These are phyloP conservation scores for Lysandra coridon DNA, from an alignment of 2,888 invertebrate genomes.

Conservation along the genomic window DNA sequence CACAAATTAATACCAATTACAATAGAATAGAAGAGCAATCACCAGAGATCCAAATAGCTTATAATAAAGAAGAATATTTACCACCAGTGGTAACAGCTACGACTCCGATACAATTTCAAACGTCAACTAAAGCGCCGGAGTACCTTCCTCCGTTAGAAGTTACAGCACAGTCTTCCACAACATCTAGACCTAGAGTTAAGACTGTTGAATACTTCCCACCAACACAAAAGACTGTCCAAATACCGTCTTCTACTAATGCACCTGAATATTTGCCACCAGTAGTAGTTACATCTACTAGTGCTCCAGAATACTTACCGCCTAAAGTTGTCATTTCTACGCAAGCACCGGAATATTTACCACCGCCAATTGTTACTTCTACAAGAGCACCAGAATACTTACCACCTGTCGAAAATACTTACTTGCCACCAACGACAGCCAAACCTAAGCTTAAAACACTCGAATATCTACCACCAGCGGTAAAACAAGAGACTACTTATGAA, in stretches of 20 bases:
- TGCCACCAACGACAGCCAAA: constrained; percentile 39
- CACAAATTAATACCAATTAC: constrained; percentile 53
- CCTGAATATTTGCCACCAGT: constrained; percentile 24
- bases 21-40: constrained; percentile 59
- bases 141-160: constrained; percentile 13
- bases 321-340: constrained; percentile 32
- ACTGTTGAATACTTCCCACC: constrained; percentile 19
- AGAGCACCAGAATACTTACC: constrained; percentile 50
- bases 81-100: constrained; percentile 55
- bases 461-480: constrained; percentile 40
- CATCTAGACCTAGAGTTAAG: constrained; percentile 20
- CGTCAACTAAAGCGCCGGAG: constrained; percentile 21
- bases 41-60: constrained; percentile 67
- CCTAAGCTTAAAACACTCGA: constrained; percentile 38
- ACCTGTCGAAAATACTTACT: constrained; percentile 47
- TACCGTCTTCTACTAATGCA: neutral
- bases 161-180: neutral
- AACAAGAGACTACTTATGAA: constrained; percentile 46
- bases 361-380: constrained; percentile 54
- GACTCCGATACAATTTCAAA: constrained; percentile 21
- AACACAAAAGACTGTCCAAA: neutral
- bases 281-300: neutral
- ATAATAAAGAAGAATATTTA: constrained; percentile 68
- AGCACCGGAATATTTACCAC: constrained; percentile 29
- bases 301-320: constrained; percentile 34